Evolutionary conservation across 2,113 vertebrate genomes (phyloP), one percentile per base, ranked within the genome.

Genomic region (Chaenocephalus aceratus): DNA sequence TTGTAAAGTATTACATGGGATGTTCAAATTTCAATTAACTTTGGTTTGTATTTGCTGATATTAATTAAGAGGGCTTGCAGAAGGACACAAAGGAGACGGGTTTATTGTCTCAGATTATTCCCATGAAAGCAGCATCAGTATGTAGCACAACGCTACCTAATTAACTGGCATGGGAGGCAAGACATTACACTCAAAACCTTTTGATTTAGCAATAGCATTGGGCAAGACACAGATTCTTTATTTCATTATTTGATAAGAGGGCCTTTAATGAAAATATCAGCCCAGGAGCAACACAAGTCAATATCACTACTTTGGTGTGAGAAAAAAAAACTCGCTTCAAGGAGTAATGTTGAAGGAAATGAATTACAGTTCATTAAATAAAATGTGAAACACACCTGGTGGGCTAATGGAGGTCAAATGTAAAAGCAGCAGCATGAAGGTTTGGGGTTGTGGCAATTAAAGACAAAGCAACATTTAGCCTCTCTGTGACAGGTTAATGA

Each of bases 171-270:
- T 82, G 77, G 87, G 91, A 93, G 91, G 91, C 86, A 78, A 92
- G 88, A 79, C 89, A 90, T 93, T 93, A 89, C 91, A 87, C 74
- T 44, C 67, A 83, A 70, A 93, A 93, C 83, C 83, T 91, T 92
- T 94, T 92, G 89, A 94, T 91, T 89, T 90, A 88, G 93, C 93
- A 93, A 92, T 92, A 86, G 90, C 90, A 89, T 72, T 85, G 91
- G 88, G 88, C 82, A 78, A 89, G 89, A 86, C 89, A 79, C 72
- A 89, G 89, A 94, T 94, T 91, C 82, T 92, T 93, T 85, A 92
- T 95, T 95, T 94, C 92, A 94, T 95, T 95, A 95, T 94, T 95
- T 95, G 94, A 94, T 95, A 95, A 95, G 91, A 79, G 73, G 90
- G 58, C 82, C 90, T 90, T 92, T 94, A 94, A 95, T 95, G 92